Base-by-base conservation (phyloP, 2,797 vertebrate species). In the Bufotes viridis region DNA sequence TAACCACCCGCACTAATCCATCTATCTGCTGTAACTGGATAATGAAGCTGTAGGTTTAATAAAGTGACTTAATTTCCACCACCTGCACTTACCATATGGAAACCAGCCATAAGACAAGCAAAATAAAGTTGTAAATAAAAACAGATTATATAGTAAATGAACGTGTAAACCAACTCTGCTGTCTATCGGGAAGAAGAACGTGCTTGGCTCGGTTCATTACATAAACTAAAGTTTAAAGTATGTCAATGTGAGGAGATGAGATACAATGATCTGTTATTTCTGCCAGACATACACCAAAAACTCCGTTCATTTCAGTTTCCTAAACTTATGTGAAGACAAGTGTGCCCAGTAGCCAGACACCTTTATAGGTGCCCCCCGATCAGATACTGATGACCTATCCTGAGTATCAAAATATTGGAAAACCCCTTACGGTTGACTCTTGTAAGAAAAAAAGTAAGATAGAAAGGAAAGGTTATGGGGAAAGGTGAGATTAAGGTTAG, bases 31-130 rank as follows among this genome's bases (percentile, higher is more conserved):
- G 53, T 74, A 84, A 84, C 67, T 75, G 60, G 69, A 75, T 75
- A 84, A 84, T 70, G 67, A 74, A 84, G 69, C 55, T 74, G 82
- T 60, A 60, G 6, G 29, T 49, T 60, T 84, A 74, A 84, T 84
- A 78, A 76, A 85, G 60, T 24, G 83, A 85, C 72, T 69, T 78
- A 61, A 78, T 76, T 76, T 76, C 57, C 83, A 65, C 14, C 83
- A 85, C 58, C 60, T 85, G 83, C 58, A 85, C 74, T 53, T 63
- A 63, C 83, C 83, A 85, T 65, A 85, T 78, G 83, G 83, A 76
- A 85, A 78, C 0, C 83, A 61, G 34, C 57, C 69, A 42, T 8
- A 29, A 53, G 69, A 84, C 82, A 74, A n/a, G 69, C 55, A 58
- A 74, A n/a, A 74, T 57, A 13, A 60, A 74, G 12, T 26, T 58